Base-by-base conservation (phyloP, 2,888 invertebrate species). In the Trilocha varians region DNA sequence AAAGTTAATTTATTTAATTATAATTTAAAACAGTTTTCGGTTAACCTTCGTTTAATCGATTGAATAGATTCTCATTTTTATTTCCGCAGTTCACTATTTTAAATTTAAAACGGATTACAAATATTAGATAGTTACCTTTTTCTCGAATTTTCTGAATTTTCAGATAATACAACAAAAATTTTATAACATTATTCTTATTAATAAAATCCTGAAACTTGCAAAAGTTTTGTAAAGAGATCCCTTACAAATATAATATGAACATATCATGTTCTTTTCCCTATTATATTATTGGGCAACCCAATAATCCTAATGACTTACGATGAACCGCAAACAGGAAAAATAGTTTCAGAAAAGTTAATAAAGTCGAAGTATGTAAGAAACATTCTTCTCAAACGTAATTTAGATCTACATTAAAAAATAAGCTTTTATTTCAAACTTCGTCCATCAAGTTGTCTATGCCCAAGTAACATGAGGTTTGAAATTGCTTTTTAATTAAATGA, bases 401-500 rank as follows among this genome's bases (percentile, higher is more conserved):
- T 16, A 32, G 11, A 47, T 48, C 49, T 49, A 11, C 6, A 25
- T n/a, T n/a, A 11, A 11, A 25, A 15, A 13, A 34, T 36, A 11
- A 36, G 16, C n/a, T 16, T 36, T 14, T 36, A 36, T 16, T 36
- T 36, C 6, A 15, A 36, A 36, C 8, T 36, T 11, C 16, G 15
- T n/a, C 56, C 50, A 45, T 44, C 54, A 63, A 63, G 25, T 2
- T 25, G 3, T 25, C 11, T 25, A 3, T 9, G 25, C 11, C 6
- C 25, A 25, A 11, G 1, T 25, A 25, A 25, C 11, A 11, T 25
- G 25, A 71, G 63, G 71, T 67, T 65, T 73, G 71, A 82, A 77
- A 84, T 84, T 84, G 82, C 78, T 82, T 84, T 82, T 80, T 83
- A 84, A 85, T 83, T 74, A 67, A 82, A 83, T 84, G 63, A 80